Conservation (phyloP, 1,140 invertebrate species). For the Aphelenchoides avenae region DNA sequence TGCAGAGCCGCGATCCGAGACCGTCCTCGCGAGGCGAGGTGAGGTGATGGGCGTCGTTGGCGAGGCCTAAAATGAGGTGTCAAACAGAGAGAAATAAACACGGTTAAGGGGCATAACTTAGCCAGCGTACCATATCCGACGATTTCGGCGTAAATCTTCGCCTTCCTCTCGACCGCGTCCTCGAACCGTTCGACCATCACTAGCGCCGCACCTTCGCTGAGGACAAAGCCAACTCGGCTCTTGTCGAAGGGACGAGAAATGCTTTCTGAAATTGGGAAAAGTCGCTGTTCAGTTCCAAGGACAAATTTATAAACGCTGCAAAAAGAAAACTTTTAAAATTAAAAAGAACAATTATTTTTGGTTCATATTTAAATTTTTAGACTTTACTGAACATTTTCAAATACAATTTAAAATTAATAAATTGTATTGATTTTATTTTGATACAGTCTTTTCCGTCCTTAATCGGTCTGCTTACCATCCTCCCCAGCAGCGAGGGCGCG, state of each 20-base stretch:
- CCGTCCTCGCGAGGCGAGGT: constrained; percentile 85
- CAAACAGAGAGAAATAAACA: neutral
- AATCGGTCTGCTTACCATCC: constrained; percentile 64
- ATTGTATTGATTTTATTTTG: too few relatives aligned
- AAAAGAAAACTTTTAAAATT: too few relatives aligned
- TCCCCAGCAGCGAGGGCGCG: constrained; percentile 73
- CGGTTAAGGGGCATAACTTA: neutral
- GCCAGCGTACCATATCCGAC: constrained; percentile 74
- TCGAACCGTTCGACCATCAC: constrained; percentile 83
- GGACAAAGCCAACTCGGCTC: constrained; percentile 90
- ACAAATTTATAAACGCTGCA: too few relatives aligned
- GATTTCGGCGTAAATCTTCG: constrained; percentile 84
- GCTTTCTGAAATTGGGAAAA: too few relatives aligned
- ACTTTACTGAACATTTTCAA: too few relatives aligned
- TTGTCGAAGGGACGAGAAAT: constrained; percentile 87
- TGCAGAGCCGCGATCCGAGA: constrained; percentile 79
- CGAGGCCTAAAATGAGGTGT: constrained; percentile 64
- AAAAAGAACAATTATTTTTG: too few relatives aligned
- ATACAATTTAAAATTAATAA: too few relatives aligned
- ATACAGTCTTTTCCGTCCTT: too few relatives aligned
- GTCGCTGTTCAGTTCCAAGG: too few relatives aligned
- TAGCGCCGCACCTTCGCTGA: constrained; percentile 89
- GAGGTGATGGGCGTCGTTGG: constrained; percentile 87
- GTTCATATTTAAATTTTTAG: too few relatives aligned
- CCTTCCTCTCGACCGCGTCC: constrained; percentile 74